phyloP scores from a whole-genome alignment of 2,797 vertebrate species.

The Protosalanx chinensis region DNA sequence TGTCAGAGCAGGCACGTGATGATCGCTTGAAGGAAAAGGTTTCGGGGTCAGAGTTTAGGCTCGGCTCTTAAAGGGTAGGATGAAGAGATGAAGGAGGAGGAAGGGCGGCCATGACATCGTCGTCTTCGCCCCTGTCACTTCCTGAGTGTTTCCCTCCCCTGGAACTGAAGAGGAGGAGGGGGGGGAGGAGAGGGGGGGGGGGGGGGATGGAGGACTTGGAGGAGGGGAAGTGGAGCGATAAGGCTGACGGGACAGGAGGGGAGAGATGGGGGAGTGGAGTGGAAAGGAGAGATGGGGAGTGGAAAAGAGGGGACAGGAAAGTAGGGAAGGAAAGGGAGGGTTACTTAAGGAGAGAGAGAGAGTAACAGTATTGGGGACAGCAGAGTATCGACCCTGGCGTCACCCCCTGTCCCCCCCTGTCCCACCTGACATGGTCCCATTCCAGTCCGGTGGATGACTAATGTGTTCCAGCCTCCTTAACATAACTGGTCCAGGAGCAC shows the following conservation, averaged over 20 bases:
- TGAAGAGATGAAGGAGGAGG: too few relatives aligned
- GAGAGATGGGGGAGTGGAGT: constrained; percentile 34
- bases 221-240: neutral
- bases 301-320: constrained; percentile 14
- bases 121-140: too few relatives aligned
- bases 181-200: neutral
- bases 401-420: constrained; percentile 9
- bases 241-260: neutral
- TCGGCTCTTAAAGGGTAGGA: too few relatives aligned
- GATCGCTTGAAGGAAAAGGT: neutral
- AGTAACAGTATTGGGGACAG: too few relatives aligned
- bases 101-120: too few relatives aligned
- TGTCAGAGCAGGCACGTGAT: neutral
- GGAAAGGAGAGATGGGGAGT: constrained; percentile 6
- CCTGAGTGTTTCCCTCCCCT: too few relatives aligned
- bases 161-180: too few relatives aligned
- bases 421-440: constrained; percentile 28
- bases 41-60: too few relatives aligned
- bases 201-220: too few relatives aligned
- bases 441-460: constrained; percentile 37
- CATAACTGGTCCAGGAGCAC: neutral
- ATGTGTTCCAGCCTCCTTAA: constrained; percentile 28
- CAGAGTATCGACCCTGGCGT: constrained; percentile 22
- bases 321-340: neutral
- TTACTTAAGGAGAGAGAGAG: too few relatives aligned